Percentiles rank a stretch among this genome's conserved stretches.
Evolutionary conservation across 1,140 invertebrate species (phyloP).

Genomic region (Hyles euphorbiae): DNA sequence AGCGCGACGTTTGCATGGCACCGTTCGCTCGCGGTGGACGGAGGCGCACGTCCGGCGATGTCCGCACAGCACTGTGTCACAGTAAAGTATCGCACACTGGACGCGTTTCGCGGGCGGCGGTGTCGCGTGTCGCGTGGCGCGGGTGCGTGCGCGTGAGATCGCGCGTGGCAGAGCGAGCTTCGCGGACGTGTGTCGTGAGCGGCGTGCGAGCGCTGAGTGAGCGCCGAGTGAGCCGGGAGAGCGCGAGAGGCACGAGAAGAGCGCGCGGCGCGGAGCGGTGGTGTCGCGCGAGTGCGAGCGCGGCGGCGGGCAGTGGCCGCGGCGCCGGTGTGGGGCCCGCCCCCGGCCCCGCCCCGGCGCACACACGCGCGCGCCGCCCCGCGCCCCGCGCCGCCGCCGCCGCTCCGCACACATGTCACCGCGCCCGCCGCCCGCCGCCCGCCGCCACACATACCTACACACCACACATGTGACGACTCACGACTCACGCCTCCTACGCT

Average conservation of each 20-base stretch:
- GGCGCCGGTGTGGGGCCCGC: slow-evolving; percentile 28
- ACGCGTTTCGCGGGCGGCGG: slow-evolving; percentile 25
- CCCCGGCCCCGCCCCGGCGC: slow-evolving; percentile 45
- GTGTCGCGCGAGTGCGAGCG: slow-evolving; percentile 46
- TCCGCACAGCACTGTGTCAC: slow-evolving; percentile 25
- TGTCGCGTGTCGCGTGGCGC: slow-evolving; percentile 44
- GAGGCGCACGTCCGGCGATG: slow-evolving; percentile 6
- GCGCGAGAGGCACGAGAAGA: slow-evolving; percentile 18
- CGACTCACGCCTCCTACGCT: slow-evolving; percentile 42
- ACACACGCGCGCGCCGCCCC: slow-evolving; percentile 37
- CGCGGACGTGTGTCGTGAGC: slow-evolving; percentile 46
- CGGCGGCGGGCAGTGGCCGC: slow-evolving; percentile 32
- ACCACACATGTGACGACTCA: slow-evolving; percentile 52
- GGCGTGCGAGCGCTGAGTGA: slow-evolving; percentile 48
- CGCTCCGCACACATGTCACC: slow-evolving; percentile 28
- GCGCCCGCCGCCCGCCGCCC: slow-evolving; percentile 25
- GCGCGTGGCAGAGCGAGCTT: slow-evolving; percentile 21
- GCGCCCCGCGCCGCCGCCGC: slow-evolving; percentile 25
- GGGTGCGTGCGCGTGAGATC: slow-evolving; percentile 16
- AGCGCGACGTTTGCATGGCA: slow-evolving; percentile 49
- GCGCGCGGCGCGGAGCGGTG: slow-evolving; percentile 41
- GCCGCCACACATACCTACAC: slow-evolving; percentile 42
- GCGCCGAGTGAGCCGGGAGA: neutral
- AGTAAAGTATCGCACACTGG: slow-evolving; percentile 38
- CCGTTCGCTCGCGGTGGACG: slow-evolving; percentile 25